A percentile compares a stretch with the other conserved stretches of the same genome.
Evolutionary conservation across 2,113 vertebrate genomes (phyloP).

Genomic region (Psilopogon haemacephalus): DNA sequence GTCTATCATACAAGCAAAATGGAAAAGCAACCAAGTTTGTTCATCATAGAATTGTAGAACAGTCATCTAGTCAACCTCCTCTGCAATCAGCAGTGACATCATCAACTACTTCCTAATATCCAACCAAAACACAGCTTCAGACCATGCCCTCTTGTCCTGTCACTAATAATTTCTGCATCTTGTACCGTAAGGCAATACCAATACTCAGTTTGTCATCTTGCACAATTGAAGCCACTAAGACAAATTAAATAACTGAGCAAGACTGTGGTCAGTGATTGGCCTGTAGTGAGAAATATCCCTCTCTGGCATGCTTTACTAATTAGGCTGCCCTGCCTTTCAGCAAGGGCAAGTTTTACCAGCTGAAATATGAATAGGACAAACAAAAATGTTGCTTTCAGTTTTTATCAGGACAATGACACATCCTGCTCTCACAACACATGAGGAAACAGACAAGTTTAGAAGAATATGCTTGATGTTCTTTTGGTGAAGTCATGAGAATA

Average conservation of each 20-base stretch:
- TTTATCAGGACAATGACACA: slow-evolving; percentile 64
- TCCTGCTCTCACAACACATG: slow-evolving; percentile 34
- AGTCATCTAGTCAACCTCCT: rapidly evolving
- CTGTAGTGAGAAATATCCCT: not conserved
- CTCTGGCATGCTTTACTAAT: not conserved
- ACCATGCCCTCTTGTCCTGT: too few relatives aligned
- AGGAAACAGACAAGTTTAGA: slow-evolving; percentile 23
- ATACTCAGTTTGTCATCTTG: not conserved
- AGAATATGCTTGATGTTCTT: slow-evolving; percentile 35
- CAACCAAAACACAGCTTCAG: too few relatives aligned
- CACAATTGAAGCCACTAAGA: not conserved
- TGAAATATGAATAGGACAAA: slow-evolving; percentile 63
- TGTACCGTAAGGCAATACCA: not conserved
- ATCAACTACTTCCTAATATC: too few relatives aligned
- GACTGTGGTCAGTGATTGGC: not conserved
- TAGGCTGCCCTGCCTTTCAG: not conserved
- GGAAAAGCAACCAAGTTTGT: not conserved
- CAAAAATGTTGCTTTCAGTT: slow-evolving; percentile 55
- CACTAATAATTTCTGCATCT: not conserved
- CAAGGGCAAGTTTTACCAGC: slow-evolving; percentile 43
- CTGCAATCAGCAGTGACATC: not conserved
- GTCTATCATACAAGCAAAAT: not conserved
- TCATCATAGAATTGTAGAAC: not conserved
- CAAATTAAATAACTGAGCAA: not conserved
- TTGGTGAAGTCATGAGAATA: slow-evolving; percentile 30